Percentiles rank a stretch among this genome's conserved stretches.
Evolutionary conservation across 2,113 vertebrate species (phyloP).

Genomic region (Oostethus manadensis): DNA sequence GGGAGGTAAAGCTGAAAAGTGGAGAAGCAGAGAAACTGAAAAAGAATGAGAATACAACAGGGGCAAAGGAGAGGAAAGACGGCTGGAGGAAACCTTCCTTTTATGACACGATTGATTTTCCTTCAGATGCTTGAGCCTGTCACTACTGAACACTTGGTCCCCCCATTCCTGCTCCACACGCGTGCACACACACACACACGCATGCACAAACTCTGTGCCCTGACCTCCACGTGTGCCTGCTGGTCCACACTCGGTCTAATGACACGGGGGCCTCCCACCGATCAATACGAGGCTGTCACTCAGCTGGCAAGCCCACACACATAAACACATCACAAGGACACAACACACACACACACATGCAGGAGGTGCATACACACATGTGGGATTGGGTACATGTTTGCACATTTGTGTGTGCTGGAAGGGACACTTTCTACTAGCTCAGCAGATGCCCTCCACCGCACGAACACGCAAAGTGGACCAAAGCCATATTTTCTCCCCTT

Average conservation of each 20-base stretch:
- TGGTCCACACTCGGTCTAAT: slow-evolving; percentile 74
- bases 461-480: slow-evolving; percentile 38
- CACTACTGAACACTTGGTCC: slow-evolving; percentile 68
- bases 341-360: slow-evolving; percentile 22
- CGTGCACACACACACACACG: slow-evolving; percentile 29
- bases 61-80: slow-evolving; percentile 18
- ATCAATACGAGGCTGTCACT: slow-evolving; percentile 72
- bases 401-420: slow-evolving; percentile 69
- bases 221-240: slow-evolving; percentile 73
- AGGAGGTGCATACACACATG: slow-evolving; percentile 22
- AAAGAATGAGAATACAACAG: slow-evolving; percentile 28
- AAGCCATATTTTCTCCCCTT: slow-evolving; percentile 51
- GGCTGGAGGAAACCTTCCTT: slow-evolving; percentile 66
- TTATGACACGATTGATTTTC: slow-evolving; percentile 74
- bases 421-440: slow-evolving; percentile 68
- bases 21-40: slow-evolving; percentile 6
- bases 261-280: slow-evolving; percentile 68
- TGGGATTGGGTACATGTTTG: slow-evolving; percentile 53
- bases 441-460: slow-evolving; percentile 58
- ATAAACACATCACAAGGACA: slow-evolving; percentile 14
- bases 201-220: slow-evolving; percentile 50
- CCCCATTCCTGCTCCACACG: slow-evolving; percentile 19
- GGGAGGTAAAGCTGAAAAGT: slow-evolving; percentile 18
- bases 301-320: slow-evolving; percentile 44
- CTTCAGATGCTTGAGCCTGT: slow-evolving; percentile 72